Base-by-base conservation (phyloP, 2,113 vertebrate species). In the Miniopterus natalensis region DNA sequence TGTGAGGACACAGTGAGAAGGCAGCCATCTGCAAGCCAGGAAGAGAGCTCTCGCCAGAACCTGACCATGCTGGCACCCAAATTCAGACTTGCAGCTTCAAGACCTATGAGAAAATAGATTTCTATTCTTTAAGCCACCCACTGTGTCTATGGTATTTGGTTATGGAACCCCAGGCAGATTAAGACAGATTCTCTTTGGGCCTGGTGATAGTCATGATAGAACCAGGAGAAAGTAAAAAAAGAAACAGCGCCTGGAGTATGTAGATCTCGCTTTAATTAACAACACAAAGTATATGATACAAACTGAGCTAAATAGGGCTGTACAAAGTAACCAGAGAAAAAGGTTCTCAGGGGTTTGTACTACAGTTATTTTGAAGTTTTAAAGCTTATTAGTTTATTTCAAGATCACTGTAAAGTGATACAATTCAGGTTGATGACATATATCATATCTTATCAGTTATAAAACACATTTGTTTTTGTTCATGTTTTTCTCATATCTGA, bases 401-500 rank as follows among this genome's bases (percentile, higher is more conserved):
- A 29, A 5, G 49, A 57, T 65, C 17, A 75, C 1, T 71, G 4
- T 25, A 45, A 81, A 47, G 2, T 63, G 47, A 13, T 29, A 49
- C 27, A 23, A 77, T 51, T 77, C 61, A 81, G 53, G 18, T 80
- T 80, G 27, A 81, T 23, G 77, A 73, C 70, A 42, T 45, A 29
- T 49, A 55, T 88, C 36, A 25, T 42, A 36, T 79, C 92, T 91
- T 31, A 75, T 75, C 31, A 79, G 20, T 65, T 88, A 12, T 68
- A 55, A 90, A 31, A 57, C 6, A 51, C 17, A 47, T 65, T 84
- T 59, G 12, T 18, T 70, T 92, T 74, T 84, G 8, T 31, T 92
- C n/a, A 15, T 61, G 40, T 93, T 85, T 96, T 96, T 75, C 47
- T 49, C 5, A 91, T 15, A 49, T 42, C 31, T 88, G 36, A 88